Conservation (phyloP, 2,113 vertebrate species). For the Suricata suricatta region DNA sequence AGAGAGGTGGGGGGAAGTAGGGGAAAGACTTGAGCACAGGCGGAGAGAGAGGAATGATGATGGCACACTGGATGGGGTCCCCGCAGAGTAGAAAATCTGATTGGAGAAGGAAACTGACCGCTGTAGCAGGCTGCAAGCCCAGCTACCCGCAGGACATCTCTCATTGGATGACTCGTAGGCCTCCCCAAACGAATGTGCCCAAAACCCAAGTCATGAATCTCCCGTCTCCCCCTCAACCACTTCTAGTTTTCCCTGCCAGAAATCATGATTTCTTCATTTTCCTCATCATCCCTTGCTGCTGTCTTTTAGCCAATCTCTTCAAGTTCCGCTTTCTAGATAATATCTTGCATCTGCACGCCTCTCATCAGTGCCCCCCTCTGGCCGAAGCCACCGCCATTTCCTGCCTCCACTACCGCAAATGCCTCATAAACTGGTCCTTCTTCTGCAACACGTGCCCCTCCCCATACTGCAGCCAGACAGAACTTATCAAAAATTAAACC, state of each 20-base stretch:
- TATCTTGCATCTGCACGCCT: neutral
- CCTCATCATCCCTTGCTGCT: neutral
- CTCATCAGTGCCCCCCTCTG: neutral
- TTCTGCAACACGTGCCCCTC: neutral
- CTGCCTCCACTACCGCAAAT: neutral
- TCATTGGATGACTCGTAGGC: neutral
- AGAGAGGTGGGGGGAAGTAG: neutral
- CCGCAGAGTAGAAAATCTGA: neutral
- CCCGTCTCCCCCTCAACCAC: accelerated
- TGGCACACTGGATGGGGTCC: neutral
- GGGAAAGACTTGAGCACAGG: neutral
- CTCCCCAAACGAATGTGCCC: neutral
- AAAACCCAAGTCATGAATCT: neutral
- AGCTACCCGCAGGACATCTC: neutral
- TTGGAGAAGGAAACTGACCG: neutral
- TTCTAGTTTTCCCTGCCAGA: neutral
- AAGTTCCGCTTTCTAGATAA: neutral
- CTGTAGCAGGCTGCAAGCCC: accelerated
- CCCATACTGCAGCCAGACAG: neutral
- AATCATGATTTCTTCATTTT: neutral
- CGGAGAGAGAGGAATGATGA: neutral
- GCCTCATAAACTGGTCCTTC: neutral
- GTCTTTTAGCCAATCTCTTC: neutral
- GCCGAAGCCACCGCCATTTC: neutral
- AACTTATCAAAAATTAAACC: neutral